phyloP scores from a whole-genome alignment of 2,888 invertebrate genomes.

The Malachius bipustulatus region DNA sequence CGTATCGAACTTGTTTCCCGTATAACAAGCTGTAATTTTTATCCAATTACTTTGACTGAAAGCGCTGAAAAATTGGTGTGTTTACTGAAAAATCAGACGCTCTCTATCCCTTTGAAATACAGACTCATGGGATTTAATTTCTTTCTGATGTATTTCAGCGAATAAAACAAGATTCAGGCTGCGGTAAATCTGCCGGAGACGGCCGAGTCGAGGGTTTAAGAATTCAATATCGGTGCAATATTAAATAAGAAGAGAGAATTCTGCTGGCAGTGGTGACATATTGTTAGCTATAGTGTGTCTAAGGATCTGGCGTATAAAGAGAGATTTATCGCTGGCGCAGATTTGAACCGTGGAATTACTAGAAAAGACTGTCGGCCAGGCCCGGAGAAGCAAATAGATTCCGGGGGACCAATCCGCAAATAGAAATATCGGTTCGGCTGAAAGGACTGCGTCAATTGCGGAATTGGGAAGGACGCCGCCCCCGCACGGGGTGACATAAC shows the following conservation, averaged over 20 bases:
- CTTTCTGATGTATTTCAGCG: not conserved
- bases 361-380: constrained; percentile 25
- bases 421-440: constrained; percentile 31
- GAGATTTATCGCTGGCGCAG: constrained; percentile 31
- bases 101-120: constrained; percentile 1
- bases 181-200: constrained; percentile 3
- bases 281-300: constrained; percentile 14
- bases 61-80: no score
- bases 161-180: not conserved
- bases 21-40: no score
- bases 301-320: constrained; percentile 25
- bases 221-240: constrained; percentile 14
- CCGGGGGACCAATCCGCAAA: constrained; percentile 30
- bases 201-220: constrained; percentile 3
- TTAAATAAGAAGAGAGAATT: constrained; percentile 13
- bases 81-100: no score
- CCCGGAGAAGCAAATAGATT: constrained; percentile 30
- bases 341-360: constrained; percentile 32
- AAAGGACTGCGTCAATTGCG: constrained; percentile 26
- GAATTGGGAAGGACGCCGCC: no score
- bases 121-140: constrained; percentile 1
- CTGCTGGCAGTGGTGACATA: constrained; percentile 12
- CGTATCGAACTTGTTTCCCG: no score
- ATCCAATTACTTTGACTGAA: no score
- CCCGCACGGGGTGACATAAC: no score